Conservation (phyloP, 2,797 vertebrate genomes). For the Chelon labrosus region DNA sequence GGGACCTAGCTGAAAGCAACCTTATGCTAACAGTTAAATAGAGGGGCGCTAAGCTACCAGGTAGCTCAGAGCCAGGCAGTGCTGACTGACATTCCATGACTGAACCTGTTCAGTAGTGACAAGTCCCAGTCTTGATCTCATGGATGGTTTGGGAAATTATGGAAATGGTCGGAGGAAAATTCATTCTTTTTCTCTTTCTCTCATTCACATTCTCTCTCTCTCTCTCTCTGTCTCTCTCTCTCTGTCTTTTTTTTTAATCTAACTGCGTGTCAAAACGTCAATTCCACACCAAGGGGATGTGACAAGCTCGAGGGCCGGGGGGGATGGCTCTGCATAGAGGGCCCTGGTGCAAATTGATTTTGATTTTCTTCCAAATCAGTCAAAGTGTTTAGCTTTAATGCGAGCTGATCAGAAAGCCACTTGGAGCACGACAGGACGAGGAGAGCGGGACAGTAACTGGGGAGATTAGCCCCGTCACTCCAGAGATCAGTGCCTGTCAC, state of each 20-base stretch:
- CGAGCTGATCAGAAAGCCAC: constrained; percentile 86
- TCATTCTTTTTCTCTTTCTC: constrained; percentile 38
- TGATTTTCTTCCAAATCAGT: constrained; percentile 90
- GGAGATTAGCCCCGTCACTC: constrained; percentile 86
- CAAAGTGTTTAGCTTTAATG: constrained; percentile 88
- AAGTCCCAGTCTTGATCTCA: constrained; percentile 68
- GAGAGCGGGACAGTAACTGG: constrained; percentile 73
- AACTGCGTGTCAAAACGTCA: constrained; percentile 87
- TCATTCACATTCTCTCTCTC: not conserved
- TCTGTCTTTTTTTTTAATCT: constrained; percentile 74
- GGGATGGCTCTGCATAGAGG: constrained; percentile 81
- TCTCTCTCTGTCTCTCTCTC: constrained; percentile 34
- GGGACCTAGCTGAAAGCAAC: constrained; percentile 42
- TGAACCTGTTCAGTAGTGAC: constrained; percentile 77
- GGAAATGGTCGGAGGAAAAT: constrained; percentile 49
- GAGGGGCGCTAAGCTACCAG: constrained; percentile 26
- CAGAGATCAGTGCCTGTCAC: constrained; percentile 82
- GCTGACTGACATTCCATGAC: constrained; percentile 80
- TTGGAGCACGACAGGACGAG: constrained; percentile 79
- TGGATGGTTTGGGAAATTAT: constrained; percentile 57
- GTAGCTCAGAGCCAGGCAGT: constrained; percentile 39
- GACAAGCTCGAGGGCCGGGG: constrained; percentile 82
- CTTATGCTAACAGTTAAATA: constrained; percentile 33
- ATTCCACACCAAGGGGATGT: constrained; percentile 84
- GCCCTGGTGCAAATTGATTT: constrained; percentile 88